A percentile compares a stretch with the other conserved stretches of the same genome.
These are phyloP conservation scores for Pipra filicauda DNA, from an alignment of 2,113 vertebrate genomes.

Conservation along the genomic window DNA sequence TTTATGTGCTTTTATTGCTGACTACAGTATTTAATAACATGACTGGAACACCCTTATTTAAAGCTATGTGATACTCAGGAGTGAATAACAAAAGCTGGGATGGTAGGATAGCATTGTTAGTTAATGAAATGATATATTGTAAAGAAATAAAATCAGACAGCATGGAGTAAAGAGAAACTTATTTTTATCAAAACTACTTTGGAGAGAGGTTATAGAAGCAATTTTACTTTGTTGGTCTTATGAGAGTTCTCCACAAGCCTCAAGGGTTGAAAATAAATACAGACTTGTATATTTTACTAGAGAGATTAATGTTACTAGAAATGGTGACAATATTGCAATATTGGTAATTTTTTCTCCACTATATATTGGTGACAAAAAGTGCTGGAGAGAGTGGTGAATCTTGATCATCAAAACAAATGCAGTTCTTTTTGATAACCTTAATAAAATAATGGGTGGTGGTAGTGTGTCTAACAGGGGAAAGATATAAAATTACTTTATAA, in stretches of 20 bases:
- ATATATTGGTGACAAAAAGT: not conserved
- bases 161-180: not conserved
- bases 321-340: not conserved
- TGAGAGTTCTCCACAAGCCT: not conserved
- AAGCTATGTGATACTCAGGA: not conserved
- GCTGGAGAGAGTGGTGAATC: not conserved
- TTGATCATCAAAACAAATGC: not conserved
- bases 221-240: not conserved
- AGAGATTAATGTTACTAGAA: not conserved
- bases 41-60: not conserved
- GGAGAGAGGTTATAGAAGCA: not conserved
- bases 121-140: constrained; percentile 6
- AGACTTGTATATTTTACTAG: not conserved
- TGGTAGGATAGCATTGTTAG: not conserved
- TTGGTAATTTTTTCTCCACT: not conserved
- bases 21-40: not conserved
- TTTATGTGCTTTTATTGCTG: not conserved
- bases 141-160: not conserved
- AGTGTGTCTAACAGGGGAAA: not conserved
- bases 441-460: not conserved
- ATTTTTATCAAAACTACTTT: not conserved
- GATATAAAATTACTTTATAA: not conserved
- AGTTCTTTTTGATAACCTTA: not conserved
- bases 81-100: not conserved
- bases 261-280: not conserved